Percentiles rank a stretch among this genome's conserved stretches.
Evolutionary conservation across 35 echinoderm and acorn worm genomes (phyloP).

Genomic region (Acanthaster planci): DNA sequence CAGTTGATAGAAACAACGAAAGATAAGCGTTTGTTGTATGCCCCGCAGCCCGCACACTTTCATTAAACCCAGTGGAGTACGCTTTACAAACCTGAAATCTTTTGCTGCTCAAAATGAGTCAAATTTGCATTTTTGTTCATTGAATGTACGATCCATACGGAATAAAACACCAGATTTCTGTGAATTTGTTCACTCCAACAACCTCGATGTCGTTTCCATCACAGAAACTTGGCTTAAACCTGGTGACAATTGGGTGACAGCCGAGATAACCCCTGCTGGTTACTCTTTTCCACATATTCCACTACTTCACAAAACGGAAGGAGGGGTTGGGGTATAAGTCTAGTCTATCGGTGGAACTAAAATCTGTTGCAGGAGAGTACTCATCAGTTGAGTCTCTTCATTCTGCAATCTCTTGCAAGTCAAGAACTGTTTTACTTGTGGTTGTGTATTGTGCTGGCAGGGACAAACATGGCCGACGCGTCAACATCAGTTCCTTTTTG

Average conservation of each 20-base stretch:
- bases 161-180: conserved; percentile 25
- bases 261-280: conserved; percentile 45
- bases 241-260: conserved; percentile 41
- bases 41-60: no score
- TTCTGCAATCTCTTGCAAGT: conserved; percentile 30
- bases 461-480: neutral
- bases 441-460: conserved; percentile 6
- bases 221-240: conserved; percentile 53
- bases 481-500: neutral
- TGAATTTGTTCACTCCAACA: conserved; percentile 42
- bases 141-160: no score
- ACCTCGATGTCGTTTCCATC: conserved; percentile 41
- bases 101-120: no score
- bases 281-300: conserved; percentile 35
- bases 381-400: conserved; percentile 41
- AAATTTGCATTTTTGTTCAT: no score
- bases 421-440: conserved; percentile 11
- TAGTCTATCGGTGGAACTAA: neutral
- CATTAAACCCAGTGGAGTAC: no score
- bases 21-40: no score
- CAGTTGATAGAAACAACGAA: no score
- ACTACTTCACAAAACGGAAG: neutral
- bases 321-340: conserved; percentile 44
- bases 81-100: no score
- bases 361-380: neutral